Conservation (phyloP, 2,888 invertebrate species). For the Neria commutata region DNA sequence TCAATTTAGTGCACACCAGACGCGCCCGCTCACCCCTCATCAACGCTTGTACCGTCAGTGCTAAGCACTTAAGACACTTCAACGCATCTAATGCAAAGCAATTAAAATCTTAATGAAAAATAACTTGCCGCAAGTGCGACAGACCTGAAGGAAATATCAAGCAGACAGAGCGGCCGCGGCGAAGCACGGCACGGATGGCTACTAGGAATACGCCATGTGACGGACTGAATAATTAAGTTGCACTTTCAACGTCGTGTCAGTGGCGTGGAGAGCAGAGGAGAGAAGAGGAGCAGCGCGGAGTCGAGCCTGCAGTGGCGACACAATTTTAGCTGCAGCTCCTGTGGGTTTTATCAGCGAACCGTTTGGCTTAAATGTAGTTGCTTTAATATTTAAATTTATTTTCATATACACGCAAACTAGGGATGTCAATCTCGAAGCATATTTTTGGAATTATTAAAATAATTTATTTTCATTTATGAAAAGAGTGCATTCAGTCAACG, state of each 20-base stretch:
- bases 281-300: too few species aligned
- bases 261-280: too few species aligned
- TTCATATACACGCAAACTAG: conserved; percentile 33
- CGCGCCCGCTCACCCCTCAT: conserved; percentile 28
- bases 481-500: too few species aligned
- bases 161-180: not conserved
- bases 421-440: too few species aligned
- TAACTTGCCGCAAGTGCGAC: conserved; percentile 10
- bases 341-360: conserved; percentile 47
- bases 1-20: too few species aligned
- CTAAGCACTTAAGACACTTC: not conserved
- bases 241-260: conserved; percentile 29
- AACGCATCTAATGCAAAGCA: conserved; percentile 2
- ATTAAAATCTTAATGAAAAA: conserved; percentile 11
- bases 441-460: too few species aligned
- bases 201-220: not conserved
- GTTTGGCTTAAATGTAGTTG: conserved; percentile 42
- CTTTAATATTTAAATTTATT: conserved; percentile 50
- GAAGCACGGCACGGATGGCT: not conserved
- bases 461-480: too few species aligned
- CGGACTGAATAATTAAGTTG: conserved; percentile 42
- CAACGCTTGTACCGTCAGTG: conserved; percentile 6
- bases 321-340: conserved; percentile 29
- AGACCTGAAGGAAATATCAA: not conserved
- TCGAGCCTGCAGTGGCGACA: not conserved